phyloP scores from a whole-genome alignment of 2,113 vertebrate genomes.

The Copsychus sechellarum region DNA sequence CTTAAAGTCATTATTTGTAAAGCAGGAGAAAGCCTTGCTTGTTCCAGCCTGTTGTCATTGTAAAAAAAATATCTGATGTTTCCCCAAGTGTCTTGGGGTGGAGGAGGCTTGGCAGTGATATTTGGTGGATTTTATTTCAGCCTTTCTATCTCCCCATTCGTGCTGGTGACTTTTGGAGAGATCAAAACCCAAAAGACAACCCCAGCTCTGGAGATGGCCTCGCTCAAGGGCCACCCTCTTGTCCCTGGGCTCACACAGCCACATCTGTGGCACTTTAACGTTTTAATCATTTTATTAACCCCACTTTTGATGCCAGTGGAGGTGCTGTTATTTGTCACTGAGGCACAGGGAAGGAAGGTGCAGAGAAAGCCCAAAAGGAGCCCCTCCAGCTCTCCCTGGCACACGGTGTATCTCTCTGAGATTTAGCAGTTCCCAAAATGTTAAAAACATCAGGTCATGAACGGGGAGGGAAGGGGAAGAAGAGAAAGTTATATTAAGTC shows the following conservation, averaged over 20 bases:
- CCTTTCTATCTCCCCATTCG: background rate
- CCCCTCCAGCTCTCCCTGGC: background rate
- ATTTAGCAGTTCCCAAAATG: background rate
- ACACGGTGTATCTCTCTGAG: background rate
- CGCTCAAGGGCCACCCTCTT: background rate
- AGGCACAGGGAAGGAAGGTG: background rate
- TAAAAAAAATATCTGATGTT: background rate
- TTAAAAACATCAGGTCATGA: background rate
- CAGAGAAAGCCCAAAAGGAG: background rate
- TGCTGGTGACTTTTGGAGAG: background rate
- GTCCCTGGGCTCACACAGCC: background rate
- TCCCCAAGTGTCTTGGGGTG: background rate
- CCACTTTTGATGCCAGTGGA: background rate
- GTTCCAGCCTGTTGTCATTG: background rate
- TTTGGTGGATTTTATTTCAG: background rate
- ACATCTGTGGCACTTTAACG: rapidly evolving
- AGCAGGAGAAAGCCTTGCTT: background rate
- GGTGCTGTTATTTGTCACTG: rapidly evolving
- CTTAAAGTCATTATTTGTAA: background rate
- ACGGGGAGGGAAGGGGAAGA: background rate
- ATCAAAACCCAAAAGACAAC: background rate
- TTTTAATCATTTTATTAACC: background rate
- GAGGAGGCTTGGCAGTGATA: background rate
- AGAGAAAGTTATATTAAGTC: constrained; percentile 18
- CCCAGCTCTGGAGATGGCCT: background rate